Evolutionary conservation across 1,140 invertebrate species (phyloP), one percentile per base, ranked within the genome.

Genomic region (Acyrthosiphon pisum): DNA sequence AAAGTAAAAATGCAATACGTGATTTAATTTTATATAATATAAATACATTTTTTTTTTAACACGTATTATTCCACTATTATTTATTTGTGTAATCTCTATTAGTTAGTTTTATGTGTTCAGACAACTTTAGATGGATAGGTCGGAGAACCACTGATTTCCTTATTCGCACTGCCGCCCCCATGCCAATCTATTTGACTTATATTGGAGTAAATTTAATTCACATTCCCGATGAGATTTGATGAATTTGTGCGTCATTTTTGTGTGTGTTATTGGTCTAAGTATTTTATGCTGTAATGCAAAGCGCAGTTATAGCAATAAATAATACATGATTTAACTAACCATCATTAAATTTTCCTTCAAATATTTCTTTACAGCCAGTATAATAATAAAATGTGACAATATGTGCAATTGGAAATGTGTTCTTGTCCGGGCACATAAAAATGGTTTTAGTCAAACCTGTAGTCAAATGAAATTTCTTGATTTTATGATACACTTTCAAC

Each of bases 311-410:
- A n/a, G 30, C n/a, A 76, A n/a, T 76, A 76, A 89, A 89, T 26
- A 89, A 89, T 53, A 56, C 22, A 20, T 44, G 26, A 50, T 50
- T 37, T 89, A 44, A 46, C 60, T 95, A 95, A 97, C 97, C 97
- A 90, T 96, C 96, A 95, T 97, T 97, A 95, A 99, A 99, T 95
- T 99, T 98, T 94, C 98, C 99, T 95, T 99, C 99, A 95, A 99
- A 99, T 98, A 99, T 99, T 6, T 98, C 98, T 95, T 99, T 99
- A 14, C 99, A 96, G 6, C 99, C 99, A 35, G 99, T 98, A 96
- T 99, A 99, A 95, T 99, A 99, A 94, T 97, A 98, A 95, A 99
- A 99, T 0, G 99, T 99, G 83, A 99, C 97, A 95, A 99, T 98
- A 95, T 98, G 97, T 46, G 97, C 97, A 93, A 98, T 95, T 60